A percentile compares a stretch with the other conserved stretches of the same genome.
These are phyloP conservation scores for Australoheros scitulus DNA, from an alignment of 2,113 vertebrate species.

Conservation along the genomic window DNA sequence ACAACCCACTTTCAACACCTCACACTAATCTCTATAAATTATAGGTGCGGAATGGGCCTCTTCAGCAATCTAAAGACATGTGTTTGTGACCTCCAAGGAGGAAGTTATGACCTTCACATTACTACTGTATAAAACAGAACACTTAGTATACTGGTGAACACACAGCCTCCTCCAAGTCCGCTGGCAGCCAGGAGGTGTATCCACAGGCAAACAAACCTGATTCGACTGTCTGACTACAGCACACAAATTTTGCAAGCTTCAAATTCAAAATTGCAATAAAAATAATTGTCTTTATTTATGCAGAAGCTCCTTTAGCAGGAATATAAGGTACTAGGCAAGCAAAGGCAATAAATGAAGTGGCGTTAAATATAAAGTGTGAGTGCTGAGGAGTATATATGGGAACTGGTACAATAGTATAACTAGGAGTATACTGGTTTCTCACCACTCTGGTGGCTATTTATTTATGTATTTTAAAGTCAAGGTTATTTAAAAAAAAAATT, in stretches of 20 bases:
- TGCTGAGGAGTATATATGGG: not conserved
- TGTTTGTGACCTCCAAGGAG: not conserved
- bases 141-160: not conserved
- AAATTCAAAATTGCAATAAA: not conserved
- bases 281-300: not conserved
- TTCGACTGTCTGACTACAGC: not conserved
- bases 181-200: not conserved
- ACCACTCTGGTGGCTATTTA: not conserved
- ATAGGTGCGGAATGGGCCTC: not conserved
- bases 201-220: not conserved
- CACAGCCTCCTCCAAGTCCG: not conserved
- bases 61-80: not conserved
- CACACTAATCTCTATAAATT: not conserved
- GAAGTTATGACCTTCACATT: no score
- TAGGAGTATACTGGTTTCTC: not conserved
- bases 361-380: no score
- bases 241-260: not conserved
- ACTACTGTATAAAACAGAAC: no score
- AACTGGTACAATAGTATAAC: not conserved
- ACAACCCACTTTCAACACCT: not conserved
- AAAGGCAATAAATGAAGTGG: not conserved
- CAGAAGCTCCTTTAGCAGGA: accelerated
- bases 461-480: not conserved
- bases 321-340: not conserved
- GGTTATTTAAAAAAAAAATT: not conserved